These are phyloP conservation scores for Electrona antarctica DNA, from an alignment of 2,113 vertebrate species.

Conservation along the genomic window DNA sequence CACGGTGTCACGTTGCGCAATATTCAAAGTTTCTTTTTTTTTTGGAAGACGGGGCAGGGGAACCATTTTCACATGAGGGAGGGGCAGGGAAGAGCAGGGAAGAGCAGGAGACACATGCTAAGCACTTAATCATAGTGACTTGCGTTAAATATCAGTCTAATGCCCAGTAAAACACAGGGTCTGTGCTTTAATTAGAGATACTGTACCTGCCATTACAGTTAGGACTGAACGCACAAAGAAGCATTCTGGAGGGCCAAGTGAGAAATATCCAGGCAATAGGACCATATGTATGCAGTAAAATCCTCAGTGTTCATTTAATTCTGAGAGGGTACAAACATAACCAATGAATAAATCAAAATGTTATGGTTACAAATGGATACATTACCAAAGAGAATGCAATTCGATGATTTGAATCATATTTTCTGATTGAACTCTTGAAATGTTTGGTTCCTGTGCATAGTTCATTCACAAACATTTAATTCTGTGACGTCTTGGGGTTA, in stretches of 20 bases:
- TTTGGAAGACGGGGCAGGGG: slow-evolving; percentile 10
- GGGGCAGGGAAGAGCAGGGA: slow-evolving; percentile 44
- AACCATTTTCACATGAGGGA: slow-evolving; percentile 61
- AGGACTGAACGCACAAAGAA: slow-evolving; percentile 46
- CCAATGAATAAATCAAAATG: too few relatives aligned
- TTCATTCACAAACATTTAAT: not conserved
- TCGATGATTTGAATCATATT: slow-evolving; percentile 34
- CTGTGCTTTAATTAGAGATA: slow-evolving; percentile 70
- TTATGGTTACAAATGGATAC: too few relatives aligned
- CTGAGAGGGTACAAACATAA: too few relatives aligned
- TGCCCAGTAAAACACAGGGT: slow-evolving; percentile 67
- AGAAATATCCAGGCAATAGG: slow-evolving; percentile 23
- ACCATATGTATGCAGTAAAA: not conserved
- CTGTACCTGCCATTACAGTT: slow-evolving; percentile 49
- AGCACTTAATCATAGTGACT: slow-evolving; percentile 74
- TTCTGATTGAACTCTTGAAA: not conserved
- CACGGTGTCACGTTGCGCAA: slow-evolving; percentile 61
- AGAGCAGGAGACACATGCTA: slow-evolving; percentile 69
- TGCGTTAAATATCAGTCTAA: slow-evolving; percentile 75
- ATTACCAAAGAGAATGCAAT: not conserved
- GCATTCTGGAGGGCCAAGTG: slow-evolving; percentile 32
- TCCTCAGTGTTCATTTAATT: not conserved
- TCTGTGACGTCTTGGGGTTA: not conserved
- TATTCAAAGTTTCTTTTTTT: not conserved
- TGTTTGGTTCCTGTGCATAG: not conserved